phyloP scores from a whole-genome alignment of 2,797 vertebrate genomes.

The Sebastes cheni region DNA sequence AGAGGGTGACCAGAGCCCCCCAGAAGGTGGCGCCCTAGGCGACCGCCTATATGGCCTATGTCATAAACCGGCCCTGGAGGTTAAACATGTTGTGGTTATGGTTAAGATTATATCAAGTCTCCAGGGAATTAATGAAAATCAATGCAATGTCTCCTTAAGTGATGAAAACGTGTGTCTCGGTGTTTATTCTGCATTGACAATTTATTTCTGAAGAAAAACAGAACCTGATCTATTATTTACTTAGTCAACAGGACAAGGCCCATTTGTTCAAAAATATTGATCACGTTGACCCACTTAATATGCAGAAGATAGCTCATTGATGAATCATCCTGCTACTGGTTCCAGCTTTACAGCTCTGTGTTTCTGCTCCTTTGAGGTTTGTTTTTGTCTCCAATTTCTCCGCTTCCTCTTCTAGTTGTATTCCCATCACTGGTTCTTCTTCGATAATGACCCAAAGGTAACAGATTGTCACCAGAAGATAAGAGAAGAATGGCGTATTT shows the following conservation, averaged over 20 bases:
- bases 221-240: slow-evolving; percentile 3
- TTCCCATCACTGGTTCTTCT: slow-evolving; percentile 26
- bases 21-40: too few relatives aligned
- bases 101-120: neutral
- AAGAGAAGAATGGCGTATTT: slow-evolving; percentile 4
- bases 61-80: too few relatives aligned
- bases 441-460: slow-evolving; percentile 13
- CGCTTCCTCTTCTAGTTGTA: slow-evolving; percentile 23
- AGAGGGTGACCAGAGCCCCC: too few relatives aligned
- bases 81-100: neutral
- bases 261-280: slow-evolving; percentile 10
- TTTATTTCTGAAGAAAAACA: neutral
- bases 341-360: neutral
- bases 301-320: slow-evolving; percentile 21
- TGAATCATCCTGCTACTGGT: slow-evolving; percentile 41
- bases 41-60: too few relatives aligned
- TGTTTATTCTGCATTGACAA: neutral
- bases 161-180: neutral
- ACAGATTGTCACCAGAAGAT: slow-evolving; percentile 5
- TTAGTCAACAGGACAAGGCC: neutral
- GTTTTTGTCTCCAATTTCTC: slow-evolving; percentile 32
- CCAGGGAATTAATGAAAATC: neutral
- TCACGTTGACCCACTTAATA: slow-evolving; percentile 7
- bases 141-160: neutral
- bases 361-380: slow-evolving; percentile 28